Evolutionary conservation across 1,140 invertebrate genomes (phyloP).

Genomic region (Caenorhabditis inopinata): DNA sequence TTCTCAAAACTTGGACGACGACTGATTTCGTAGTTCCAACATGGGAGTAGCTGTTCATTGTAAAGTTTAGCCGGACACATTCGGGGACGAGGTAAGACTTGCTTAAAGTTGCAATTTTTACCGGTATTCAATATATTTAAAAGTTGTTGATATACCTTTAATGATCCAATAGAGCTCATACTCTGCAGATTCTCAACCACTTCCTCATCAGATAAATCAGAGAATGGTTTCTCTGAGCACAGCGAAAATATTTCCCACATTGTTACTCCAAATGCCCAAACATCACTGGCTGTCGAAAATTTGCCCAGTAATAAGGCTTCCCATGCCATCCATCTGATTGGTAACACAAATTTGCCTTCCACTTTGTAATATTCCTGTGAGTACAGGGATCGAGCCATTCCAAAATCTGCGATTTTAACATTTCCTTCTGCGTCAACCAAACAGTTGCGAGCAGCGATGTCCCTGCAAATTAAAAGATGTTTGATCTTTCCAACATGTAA

Average conservation of each 20-base stretch:
- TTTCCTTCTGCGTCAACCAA: slow-evolving; percentile 81
- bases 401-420: slow-evolving; percentile 88
- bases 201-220: slow-evolving; percentile 45
- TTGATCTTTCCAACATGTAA: no score
- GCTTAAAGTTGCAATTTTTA: slow-evolving; percentile 21
- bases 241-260: slow-evolving; percentile 82
- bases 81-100: slow-evolving; percentile 36
- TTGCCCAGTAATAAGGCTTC: slow-evolving; percentile 75
- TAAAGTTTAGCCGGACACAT: slow-evolving; percentile 44
- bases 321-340: slow-evolving; percentile 76
- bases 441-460: slow-evolving; percentile 54
- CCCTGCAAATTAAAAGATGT: no score
- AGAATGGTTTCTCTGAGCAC: slow-evolving; percentile 43
- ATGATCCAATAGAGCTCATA: slow-evolving; percentile 32
- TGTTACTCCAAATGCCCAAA: slow-evolving; percentile 85
- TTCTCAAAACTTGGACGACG: slow-evolving; percentile 38
- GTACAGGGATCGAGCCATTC: slow-evolving; percentile 92
- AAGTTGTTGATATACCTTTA: slow-evolving; percentile 46
- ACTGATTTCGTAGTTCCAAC: slow-evolving; percentile 40
- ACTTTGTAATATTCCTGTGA: slow-evolving; percentile 88
- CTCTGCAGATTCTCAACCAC: slow-evolving; percentile 50
- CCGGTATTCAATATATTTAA: not conserved
- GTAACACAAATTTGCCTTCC: slow-evolving; percentile 76
- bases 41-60: slow-evolving; percentile 44
- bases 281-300: slow-evolving; percentile 81